These are phyloP conservation scores for Tipula lateralis DNA, from an alignment of 2,888 invertebrate species.

Conservation along the genomic window DNA sequence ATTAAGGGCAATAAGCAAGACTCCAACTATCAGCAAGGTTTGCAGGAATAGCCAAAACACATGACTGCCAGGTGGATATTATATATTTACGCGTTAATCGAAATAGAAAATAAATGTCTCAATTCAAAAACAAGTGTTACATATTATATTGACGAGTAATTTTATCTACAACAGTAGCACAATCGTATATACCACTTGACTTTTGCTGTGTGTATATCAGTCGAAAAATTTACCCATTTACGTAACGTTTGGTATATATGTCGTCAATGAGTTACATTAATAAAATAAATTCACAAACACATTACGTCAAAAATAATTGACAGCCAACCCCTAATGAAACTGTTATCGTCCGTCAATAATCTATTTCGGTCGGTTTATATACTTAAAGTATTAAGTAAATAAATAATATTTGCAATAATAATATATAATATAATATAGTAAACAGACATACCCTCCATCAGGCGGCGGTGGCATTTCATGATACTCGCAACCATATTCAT, in stretches of 20 bases:
- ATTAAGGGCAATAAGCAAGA: no score
- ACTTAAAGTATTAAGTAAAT: neutral
- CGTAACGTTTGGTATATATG: neutral
- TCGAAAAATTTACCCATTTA: neutral
- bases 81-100: neutral
- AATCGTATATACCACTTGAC: neutral
- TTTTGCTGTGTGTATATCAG: neutral
- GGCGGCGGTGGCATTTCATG: conserved; percentile 73
- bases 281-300: neutral
- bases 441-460: conserved; percentile 84
- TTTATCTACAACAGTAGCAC: neutral
- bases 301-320: neutral
- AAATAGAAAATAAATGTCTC: neutral
- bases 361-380: neutral
- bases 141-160: no score
- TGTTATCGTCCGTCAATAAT: neutral
- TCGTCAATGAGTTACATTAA: neutral
- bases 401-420: neutral
- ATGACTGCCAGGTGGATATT: no score
- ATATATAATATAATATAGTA: neutral
- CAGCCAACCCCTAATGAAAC: neutral
- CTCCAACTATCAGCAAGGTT: no score
- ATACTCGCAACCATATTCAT: conserved; percentile 63
- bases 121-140: neutral
- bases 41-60: neutral